Percentiles rank a stretch among this genome's conserved stretches.
phyloP scores from a whole-genome alignment of 2,113 vertebrate genomes.

The Leucosticte australis region DNA sequence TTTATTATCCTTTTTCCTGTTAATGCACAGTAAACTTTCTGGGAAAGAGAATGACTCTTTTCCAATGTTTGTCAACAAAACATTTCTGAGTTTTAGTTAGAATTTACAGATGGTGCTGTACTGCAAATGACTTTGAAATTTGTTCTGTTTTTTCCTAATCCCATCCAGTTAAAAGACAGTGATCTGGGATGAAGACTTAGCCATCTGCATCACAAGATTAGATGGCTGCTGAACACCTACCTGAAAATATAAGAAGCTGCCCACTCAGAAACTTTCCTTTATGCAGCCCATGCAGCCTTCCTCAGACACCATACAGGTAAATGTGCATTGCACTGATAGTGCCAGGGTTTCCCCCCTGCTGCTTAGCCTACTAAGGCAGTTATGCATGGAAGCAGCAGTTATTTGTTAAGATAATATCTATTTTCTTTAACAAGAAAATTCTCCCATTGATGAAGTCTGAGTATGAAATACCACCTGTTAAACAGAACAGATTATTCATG shows the following conservation, averaged over 20 bases:
- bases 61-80: neutral
- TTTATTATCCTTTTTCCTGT: neutral
- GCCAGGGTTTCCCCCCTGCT: neutral
- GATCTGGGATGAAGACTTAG: neutral
- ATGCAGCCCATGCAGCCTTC: neutral
- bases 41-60: neutral
- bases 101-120: neutral
- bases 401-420: neutral
- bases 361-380: neutral
- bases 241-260: neutral
- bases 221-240: neutral
- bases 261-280: neutral
- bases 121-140: neutral
- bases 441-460: neutral
- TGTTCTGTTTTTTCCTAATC: neutral
- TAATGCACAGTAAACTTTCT: neutral
- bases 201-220: neutral
- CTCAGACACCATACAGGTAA: neutral
- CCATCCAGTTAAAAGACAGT: neutral
- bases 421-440: conserved; percentile 23
- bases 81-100: neutral
- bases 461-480: conserved; percentile 25
- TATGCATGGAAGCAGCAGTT: neutral
- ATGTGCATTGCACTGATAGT: neutral
- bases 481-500: neutral